Conservation (phyloP, 2,888 invertebrate genomes). For the Polydrusus cervinus region DNA sequence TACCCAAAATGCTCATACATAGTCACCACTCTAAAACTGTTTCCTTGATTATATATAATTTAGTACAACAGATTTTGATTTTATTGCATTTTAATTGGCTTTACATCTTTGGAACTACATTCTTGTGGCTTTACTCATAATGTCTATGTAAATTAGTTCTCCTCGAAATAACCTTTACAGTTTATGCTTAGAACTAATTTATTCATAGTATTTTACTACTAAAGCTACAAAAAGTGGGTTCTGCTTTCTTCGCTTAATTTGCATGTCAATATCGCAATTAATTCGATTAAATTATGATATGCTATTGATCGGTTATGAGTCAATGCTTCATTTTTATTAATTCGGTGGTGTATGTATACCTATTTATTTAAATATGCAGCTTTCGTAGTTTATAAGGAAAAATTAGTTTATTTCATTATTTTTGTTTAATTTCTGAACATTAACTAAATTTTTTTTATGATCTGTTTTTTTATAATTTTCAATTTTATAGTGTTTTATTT, state of each 20-base stretch:
- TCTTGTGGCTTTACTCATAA: slow-evolving; percentile 50
- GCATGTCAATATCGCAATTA: slow-evolving; percentile 15
- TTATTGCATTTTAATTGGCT: slow-evolving; percentile 54
- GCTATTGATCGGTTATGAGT: neutral
- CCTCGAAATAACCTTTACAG: slow-evolving; percentile 35
- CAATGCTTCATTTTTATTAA: neutral
- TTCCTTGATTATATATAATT: slow-evolving; percentile 51
- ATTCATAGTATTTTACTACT: slow-evolving; percentile 43
- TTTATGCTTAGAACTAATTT: slow-evolving; percentile 32
- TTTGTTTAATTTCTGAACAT: too few relatives aligned
- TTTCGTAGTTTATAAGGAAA: too few relatives aligned
- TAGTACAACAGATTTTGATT: slow-evolving; percentile 44
- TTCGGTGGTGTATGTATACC: neutral
- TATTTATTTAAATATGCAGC: too few relatives aligned
- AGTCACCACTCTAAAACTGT: slow-evolving; percentile 26
- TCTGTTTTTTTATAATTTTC: too few relatives aligned
- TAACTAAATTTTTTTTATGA: too few relatives aligned
- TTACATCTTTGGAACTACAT: slow-evolving; percentile 46
- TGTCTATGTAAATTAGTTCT: slow-evolving; percentile 44
- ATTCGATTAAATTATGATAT: neutral
- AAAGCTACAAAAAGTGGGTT: slow-evolving; percentile 32
- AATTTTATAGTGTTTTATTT: too few relatives aligned
- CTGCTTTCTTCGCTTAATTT: slow-evolving; percentile 50
- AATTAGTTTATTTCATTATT: too few relatives aligned
- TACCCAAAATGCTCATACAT: slow-evolving; percentile 35